A percentile compares a stretch with the other conserved stretches of the same genome.
Evolutionary conservation across 35 echinoderm and acorn worm species (phyloP).

Genomic region (Stichopus chloronotus): DNA sequence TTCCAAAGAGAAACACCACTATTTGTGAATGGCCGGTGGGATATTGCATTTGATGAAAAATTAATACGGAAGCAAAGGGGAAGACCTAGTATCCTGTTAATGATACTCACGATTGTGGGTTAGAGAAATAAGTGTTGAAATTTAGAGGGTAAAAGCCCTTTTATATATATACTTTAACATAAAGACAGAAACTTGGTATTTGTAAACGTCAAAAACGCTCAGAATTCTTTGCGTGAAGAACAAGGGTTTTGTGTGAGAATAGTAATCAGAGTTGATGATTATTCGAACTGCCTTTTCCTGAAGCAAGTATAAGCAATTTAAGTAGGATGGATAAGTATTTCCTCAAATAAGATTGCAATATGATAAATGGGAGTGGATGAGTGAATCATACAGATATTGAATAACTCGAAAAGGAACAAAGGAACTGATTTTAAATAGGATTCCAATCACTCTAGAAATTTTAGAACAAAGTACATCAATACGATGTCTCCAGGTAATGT

Average conservation of each 20-base stretch:
- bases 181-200: too few species aligned
- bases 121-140: not conserved
- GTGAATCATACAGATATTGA: not conserved
- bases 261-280: not conserved
- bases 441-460: not conserved
- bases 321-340: too few species aligned
- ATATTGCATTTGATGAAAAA: too few species aligned
- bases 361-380: not conserved
- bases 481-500: not conserved
- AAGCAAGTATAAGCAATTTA: too few species aligned
- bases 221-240: not conserved
- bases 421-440: not conserved
- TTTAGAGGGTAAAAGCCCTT: not conserved
- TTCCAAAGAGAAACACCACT: not conserved
- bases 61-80: not conserved
- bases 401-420: not conserved
- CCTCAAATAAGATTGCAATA: not conserved
- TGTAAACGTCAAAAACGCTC: not conserved
- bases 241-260: not conserved
- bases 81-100: not conserved
- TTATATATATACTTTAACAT: too few species aligned
- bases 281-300: not conserved
- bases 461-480: slow-evolving; percentile 5
- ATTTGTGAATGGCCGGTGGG: not conserved
- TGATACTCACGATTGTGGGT: not conserved